phyloP scores from a whole-genome alignment of 2,797 vertebrate genomes.

The Hypotaenidia philippensis region DNA sequence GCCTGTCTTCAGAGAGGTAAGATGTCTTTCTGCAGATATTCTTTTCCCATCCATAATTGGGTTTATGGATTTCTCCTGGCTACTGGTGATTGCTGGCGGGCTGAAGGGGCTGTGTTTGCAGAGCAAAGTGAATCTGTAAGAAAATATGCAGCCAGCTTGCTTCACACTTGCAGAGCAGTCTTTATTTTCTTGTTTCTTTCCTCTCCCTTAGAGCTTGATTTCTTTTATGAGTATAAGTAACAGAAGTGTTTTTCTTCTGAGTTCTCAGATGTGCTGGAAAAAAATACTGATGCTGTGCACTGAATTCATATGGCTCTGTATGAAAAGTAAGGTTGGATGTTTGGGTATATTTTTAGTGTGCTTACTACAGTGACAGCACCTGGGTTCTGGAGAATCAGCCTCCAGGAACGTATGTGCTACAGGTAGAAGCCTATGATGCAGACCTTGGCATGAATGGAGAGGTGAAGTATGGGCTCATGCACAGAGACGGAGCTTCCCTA shows the following conservation, averaged over 20 bases:
- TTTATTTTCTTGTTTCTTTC: background rate
- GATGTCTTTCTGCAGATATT: background rate
- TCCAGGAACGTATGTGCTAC: slow-evolving; percentile 84
- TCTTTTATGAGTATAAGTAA: background rate
- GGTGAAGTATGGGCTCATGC: slow-evolving; percentile 91
- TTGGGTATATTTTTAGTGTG: slow-evolving; percentile 81
- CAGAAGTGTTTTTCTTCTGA: background rate
- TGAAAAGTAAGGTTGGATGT: background rate
- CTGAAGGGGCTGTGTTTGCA: background rate
- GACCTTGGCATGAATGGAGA: slow-evolving; percentile 90
- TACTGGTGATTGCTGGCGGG: background rate
- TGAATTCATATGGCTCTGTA: background rate
- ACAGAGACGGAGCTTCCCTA: slow-evolving; percentile 83
- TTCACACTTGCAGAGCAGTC: background rate
- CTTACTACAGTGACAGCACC: slow-evolving; percentile 87
- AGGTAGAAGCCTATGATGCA: slow-evolving; percentile 86
- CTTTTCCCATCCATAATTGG: background rate
- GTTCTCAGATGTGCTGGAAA: background rate
- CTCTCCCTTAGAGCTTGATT: background rate
- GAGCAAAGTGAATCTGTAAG: background rate
- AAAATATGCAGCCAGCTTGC: background rate
- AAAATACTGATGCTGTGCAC: background rate
- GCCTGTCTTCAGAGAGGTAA: slow-evolving; percentile 89
- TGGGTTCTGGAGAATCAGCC: slow-evolving; percentile 90
- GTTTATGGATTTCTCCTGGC: background rate